A percentile compares a stretch with the other conserved stretches of the same genome.
Evolutionary conservation across 2,113 vertebrate species (phyloP).

Genomic region (Epinephelus moara): DNA sequence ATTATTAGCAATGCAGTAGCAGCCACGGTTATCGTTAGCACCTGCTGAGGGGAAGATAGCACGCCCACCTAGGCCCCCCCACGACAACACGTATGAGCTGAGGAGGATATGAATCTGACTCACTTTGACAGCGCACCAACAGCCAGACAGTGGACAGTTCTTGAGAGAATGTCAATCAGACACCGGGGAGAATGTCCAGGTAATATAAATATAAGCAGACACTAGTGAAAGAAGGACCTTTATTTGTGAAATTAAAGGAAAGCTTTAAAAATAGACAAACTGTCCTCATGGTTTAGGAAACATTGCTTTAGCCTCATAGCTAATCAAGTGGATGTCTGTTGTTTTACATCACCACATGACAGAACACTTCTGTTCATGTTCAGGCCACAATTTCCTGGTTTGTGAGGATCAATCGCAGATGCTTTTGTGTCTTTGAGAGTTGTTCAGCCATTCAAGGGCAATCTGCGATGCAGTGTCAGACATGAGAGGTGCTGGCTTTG

Average conservation of each 20-base stretch:
- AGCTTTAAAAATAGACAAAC: not conserved
- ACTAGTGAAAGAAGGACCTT: not conserved
- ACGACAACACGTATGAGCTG: not conserved
- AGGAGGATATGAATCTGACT: not conserved
- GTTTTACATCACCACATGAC: not conserved
- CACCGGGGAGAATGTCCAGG: not conserved
- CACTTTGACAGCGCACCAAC: not conserved
- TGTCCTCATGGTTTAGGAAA: not conserved
- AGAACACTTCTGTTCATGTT: not conserved
- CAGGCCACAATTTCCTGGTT: not conserved
- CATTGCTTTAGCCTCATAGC: not conserved
- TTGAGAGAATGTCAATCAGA: conserved; percentile 1
- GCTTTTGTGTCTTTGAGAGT: conserved; percentile 14
- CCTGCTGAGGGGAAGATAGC: conserved; percentile 2
- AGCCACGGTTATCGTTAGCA: not conserved
- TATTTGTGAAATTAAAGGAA: not conserved
- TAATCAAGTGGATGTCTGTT: conserved; percentile 5
- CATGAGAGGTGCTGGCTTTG: not conserved
- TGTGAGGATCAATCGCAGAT: not conserved
- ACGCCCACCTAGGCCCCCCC: not conserved
- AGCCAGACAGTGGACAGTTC: conserved; percentile 9
- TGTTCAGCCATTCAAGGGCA: conserved; percentile 2
- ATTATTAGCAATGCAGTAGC: not conserved
- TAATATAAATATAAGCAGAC: not conserved
- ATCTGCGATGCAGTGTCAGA: conserved; percentile 18